phyloP scores from a whole-genome alignment of 2,888 invertebrate genomes.

The Torymus tubicola region DNA sequence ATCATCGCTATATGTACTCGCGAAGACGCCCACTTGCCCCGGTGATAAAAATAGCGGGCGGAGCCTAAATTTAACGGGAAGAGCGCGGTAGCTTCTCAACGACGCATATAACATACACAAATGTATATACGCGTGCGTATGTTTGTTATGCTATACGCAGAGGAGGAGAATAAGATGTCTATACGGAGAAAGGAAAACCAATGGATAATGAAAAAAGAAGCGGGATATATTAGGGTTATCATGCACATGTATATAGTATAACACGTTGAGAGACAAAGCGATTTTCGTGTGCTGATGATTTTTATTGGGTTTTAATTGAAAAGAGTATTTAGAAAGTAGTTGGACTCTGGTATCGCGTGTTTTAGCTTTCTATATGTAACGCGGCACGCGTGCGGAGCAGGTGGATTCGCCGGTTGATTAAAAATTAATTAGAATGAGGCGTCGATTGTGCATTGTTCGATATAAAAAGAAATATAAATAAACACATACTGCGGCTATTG shows the following conservation, averaged over 20 bases:
- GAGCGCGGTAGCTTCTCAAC: neutral
- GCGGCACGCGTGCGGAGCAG: neutral
- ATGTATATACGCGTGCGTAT: neutral
- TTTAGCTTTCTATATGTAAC: neutral
- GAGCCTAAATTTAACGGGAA: conserved; percentile 39
- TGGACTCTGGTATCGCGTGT: neutral
- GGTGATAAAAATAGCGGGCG: conserved; percentile 36
- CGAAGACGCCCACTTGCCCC: conserved; percentile 39
- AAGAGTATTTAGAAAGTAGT: conserved; percentile 26
- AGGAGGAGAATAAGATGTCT: neutral
- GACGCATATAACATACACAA: neutral
- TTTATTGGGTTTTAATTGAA: conserved; percentile 19
- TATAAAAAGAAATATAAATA: too few relatives aligned
- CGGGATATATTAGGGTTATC: neutral
- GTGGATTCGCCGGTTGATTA: neutral
- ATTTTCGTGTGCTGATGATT: conserved; percentile 13
- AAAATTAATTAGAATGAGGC: neutral
- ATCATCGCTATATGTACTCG: too few relatives aligned
- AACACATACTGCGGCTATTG: too few relatives aligned
- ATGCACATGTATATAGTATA: neutral
- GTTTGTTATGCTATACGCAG: neutral
- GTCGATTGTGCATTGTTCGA: too few relatives aligned
- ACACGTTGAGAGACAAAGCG: neutral
- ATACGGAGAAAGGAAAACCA: conserved; percentile 16
- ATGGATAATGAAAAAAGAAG: conserved; percentile 11